These are phyloP conservation scores for Botia kubotai DNA, from an alignment of 2,797 vertebrate species.

Conservation along the genomic window DNA sequence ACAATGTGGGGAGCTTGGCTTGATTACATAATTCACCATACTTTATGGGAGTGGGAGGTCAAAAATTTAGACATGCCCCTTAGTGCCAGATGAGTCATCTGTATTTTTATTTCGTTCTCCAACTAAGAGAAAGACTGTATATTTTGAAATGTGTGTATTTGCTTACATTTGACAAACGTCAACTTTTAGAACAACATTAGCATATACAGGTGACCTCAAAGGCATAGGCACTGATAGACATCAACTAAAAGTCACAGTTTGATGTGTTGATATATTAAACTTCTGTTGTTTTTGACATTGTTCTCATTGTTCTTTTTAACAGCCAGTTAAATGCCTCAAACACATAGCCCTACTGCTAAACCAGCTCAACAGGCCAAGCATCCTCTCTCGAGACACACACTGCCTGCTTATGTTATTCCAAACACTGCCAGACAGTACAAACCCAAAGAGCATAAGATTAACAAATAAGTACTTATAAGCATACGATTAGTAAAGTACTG, in stretches of 20 bases:
- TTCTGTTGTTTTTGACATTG: background rate
- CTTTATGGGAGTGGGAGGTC: no score
- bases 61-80: background rate
- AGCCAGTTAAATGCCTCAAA: background rate
- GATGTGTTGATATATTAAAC: background rate
- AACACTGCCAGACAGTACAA: conserved; percentile 22
- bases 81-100: background rate
- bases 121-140: no score
- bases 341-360: background rate
- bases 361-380: conserved; percentile 14
- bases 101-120: background rate
- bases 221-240: no score
- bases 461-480: conserved; percentile 8
- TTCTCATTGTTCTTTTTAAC: background rate
- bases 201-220: background rate
- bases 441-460: background rate
- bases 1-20: no score
- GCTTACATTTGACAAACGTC: background rate
- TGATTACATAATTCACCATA: no score
- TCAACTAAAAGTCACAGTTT: background rate
- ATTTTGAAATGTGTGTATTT: background rate
- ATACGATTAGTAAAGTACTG: background rate
- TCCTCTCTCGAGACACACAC: conserved; percentile 26
- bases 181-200: background rate
- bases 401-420: conserved; percentile 24